Percentiles rank a stretch among this genome's conserved stretches.
Conservation (phyloP, 1,140 invertebrate genomes). For the Augochlora pura region DNA sequence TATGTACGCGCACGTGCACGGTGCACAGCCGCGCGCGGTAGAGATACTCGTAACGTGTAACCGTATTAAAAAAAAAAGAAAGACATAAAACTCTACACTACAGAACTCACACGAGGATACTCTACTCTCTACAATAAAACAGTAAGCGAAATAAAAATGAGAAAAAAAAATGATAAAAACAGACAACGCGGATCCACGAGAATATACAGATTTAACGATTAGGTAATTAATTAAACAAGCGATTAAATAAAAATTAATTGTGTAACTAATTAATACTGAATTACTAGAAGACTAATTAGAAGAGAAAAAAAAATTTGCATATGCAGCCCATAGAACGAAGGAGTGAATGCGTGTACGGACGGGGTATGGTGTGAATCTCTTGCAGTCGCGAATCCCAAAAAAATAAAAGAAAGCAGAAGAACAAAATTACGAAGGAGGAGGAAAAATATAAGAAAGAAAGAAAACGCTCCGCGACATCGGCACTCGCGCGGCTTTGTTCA, state of each 20-base stretch:
- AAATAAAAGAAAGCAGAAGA: no score
- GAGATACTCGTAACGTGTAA: no score
- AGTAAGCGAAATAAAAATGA: no score
- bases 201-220: slow-evolving; percentile 70
- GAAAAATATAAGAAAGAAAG: no score
- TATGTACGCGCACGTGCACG: no score
- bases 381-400: slow-evolving; percentile 13
- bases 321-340: slow-evolving; percentile 70
- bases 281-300: slow-evolving; percentile 70
- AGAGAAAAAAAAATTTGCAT: slow-evolving; percentile 70
- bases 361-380: slow-evolving; percentile 43
- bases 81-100: no score
- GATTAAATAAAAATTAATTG: slow-evolving; percentile 72
- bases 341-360: slow-evolving; percentile 66
- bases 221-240: slow-evolving; percentile 66
- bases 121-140: no score
- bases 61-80: no score
- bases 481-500: slow-evolving; percentile 51
- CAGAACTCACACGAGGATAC: no score
- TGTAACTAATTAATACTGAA: slow-evolving; percentile 74
- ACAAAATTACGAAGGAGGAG: no score
- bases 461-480: slow-evolving; percentile 35
- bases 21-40: no score
- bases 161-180: no score
- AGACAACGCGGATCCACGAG: slow-evolving; percentile 58